A percentile compares a stretch with the other conserved stretches of the same genome.
These are phyloP conservation scores for Mormyrus hasselquistii DNA, from an alignment of 2,797 vertebrate species.

Conservation along the genomic window DNA sequence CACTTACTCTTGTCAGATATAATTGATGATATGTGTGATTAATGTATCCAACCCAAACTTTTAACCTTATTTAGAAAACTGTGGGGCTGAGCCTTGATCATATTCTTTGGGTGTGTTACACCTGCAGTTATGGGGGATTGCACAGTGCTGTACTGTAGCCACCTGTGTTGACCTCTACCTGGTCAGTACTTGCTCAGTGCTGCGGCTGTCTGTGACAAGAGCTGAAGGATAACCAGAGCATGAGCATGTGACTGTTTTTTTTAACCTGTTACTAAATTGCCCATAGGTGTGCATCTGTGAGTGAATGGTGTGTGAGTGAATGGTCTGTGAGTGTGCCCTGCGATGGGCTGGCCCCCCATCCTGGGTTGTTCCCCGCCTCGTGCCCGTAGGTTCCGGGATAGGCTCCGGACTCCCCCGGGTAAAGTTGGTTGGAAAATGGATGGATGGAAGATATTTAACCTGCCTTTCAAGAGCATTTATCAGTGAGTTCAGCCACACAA, in stretches of 20 bases:
- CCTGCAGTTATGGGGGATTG: background rate
- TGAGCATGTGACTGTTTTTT: background rate
- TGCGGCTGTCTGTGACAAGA: background rate
- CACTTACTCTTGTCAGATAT: background rate
- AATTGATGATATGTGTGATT: background rate
- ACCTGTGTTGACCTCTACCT: background rate
- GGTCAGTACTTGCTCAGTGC: background rate
- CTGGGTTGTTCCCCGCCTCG: too few relatives aligned
- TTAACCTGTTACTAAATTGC: too few relatives aligned
- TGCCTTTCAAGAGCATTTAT: background rate
- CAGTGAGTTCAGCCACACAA: background rate
- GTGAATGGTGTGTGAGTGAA: too few relatives aligned
- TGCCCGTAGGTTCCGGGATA: too few relatives aligned
- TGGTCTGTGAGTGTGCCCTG: too few relatives aligned
- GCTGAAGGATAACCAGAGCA: background rate
- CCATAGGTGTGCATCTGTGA: too few relatives aligned
- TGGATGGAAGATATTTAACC: background rate
- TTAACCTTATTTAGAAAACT: background rate
- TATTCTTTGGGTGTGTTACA: background rate
- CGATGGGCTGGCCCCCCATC: too few relatives aligned
- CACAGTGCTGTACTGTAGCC: background rate
- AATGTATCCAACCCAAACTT: background rate
- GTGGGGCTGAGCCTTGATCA: background rate
- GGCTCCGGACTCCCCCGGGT: too few relatives aligned
- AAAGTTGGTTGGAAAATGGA: too few relatives aligned